Base-by-base conservation (phyloP, 2,797 vertebrate species). In the Jordanella pulchra region DNA sequence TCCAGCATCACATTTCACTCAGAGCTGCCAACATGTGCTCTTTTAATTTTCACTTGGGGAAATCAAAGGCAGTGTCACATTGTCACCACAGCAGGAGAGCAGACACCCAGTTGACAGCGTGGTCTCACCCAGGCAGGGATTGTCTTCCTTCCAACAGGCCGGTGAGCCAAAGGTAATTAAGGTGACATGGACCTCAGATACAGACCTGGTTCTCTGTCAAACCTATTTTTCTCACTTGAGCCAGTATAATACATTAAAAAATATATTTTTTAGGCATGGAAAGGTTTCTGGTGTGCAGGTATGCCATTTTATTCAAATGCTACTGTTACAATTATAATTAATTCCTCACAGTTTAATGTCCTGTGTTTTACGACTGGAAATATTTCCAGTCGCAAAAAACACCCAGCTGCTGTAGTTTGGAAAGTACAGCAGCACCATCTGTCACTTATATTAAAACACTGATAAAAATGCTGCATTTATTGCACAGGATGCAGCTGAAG, bases 131-230 rank as follows among this genome's bases (percentile, higher is more conserved):
- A 60, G 69, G 61, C 73, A 67, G 69, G 47, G 28, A 28, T 45
- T 65, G 68, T 50, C 75, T 66, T 50, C 18, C 25, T 39, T 42
- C 69, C 51, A 67, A 67, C 66, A 73, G 47, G 76, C 71, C 44
- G 51, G 21, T 53, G 63, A 42, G 65, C 30, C 32, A 71, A 56
- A 79, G 48, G 69, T 70, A 71, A 67, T 79, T 51, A 76, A 69
- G 75, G 23, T 0, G 45, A 53, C 23, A 65, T 27, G 32, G 21
- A 45, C 14, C 23, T 67, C 21, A 45, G 3, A 32, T 55, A 54
- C 7, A 65, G 32, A 13, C 58, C 13, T 2, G 6, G 4, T 14
- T 1, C 18, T 11, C 3, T 3, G 60, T 44, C 60, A 48, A 18
- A 48, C 47, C 18, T 14, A 30, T 23, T 21, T 4, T 44, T 44